Evolutionary conservation across 2,888 invertebrate species (phyloP).

Genomic region (Phytoseiulus persimilis): DNA sequence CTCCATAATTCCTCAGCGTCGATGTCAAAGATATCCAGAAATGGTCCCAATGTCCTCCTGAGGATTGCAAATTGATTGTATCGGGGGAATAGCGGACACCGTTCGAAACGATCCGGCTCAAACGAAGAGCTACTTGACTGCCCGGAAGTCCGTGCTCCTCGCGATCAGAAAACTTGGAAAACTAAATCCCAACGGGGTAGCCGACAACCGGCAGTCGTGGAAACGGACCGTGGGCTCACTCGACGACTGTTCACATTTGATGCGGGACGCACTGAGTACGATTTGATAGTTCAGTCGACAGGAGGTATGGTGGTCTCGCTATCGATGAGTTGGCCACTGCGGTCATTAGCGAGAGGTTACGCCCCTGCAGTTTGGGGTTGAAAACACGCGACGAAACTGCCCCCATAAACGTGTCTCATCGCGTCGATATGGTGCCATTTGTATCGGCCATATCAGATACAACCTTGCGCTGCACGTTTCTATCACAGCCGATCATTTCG

Average conservation of each 20-base stretch:
- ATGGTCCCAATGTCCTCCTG: no score
- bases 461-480: not conserved
- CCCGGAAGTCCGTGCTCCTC: no score
- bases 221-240: not conserved
- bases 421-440: not conserved
- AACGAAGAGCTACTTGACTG: no score
- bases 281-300: not conserved
- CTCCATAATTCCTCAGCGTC: no score
- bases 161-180: no score
- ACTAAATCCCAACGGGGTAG: not conserved
- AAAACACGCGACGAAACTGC: not conserved
- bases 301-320: not conserved
- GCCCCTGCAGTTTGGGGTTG: not conserved
- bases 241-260: not conserved
- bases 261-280: not conserved
- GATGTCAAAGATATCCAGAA: no score
- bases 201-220: not conserved
- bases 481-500: not conserved
- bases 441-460: slow-evolving; percentile 5
- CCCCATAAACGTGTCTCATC: slow-evolving; percentile 5
- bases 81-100: no score
- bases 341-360: slow-evolving; percentile 5
- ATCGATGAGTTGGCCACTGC: not conserved
- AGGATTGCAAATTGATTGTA: no score
- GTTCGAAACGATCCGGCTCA: no score